Percentiles rank a stretch among this genome's conserved stretches.
Conservation (phyloP, 2,888 invertebrate genomes). For the Chrysolina haemoptera region DNA sequence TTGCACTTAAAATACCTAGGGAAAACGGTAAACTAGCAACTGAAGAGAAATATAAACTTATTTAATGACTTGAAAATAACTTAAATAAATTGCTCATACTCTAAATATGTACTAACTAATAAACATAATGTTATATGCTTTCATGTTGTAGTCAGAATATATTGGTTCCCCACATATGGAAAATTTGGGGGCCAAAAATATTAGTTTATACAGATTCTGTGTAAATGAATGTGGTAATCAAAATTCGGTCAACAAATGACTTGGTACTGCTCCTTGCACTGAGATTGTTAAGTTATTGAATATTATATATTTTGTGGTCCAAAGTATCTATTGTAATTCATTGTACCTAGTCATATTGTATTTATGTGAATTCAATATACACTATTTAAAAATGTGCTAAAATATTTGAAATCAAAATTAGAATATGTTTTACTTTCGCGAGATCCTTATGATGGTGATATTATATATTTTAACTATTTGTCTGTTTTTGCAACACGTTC, state of each 20-base stretch:
- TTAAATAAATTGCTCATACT: constrained; percentile 18
- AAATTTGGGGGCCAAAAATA: not conserved
- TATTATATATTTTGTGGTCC: constrained; percentile 21
- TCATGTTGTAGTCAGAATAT: not conserved
- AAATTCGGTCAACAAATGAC: constrained; percentile 5
- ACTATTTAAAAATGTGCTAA: constrained; percentile 17
- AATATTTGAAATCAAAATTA: constrained; percentile 4
- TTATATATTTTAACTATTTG: not conserved
- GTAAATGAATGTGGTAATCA: constrained; percentile 7
- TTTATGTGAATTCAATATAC: constrained; percentile 9
- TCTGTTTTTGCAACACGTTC: not conserved
- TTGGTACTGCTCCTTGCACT: not conserved
- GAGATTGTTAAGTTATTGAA: constrained; percentile 19
- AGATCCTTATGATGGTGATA: constrained; percentile 1
- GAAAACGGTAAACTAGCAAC: not conserved
- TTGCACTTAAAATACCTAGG: not conserved
- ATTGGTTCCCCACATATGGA: not conserved
- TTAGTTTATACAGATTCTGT: not conserved
- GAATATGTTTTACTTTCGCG: not conserved
- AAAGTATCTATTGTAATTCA: constrained; percentile 13
- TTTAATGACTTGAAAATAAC: not conserved
- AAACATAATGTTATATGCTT: constrained; percentile 6
- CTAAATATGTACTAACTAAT: not conserved
- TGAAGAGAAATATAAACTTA: not conserved
- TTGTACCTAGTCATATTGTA: not conserved